Percentiles rank a stretch among this genome's conserved stretches.
Conservation (phyloP, 2,888 invertebrate genomes). For the Melolontha melolontha region DNA sequence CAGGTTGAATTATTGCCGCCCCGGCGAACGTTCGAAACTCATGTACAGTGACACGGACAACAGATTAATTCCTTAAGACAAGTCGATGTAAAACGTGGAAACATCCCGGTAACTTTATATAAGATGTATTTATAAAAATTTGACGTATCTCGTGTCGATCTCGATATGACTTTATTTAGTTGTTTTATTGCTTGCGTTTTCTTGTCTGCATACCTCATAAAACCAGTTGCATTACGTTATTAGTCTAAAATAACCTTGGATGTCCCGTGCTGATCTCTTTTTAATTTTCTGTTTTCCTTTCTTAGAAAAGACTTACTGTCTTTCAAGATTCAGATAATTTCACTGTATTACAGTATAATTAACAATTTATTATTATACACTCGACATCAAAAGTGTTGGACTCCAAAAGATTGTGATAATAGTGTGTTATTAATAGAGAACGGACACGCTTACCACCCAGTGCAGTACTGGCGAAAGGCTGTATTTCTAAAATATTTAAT, state of each 20-base stretch:
- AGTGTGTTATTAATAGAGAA: too few relatives aligned
- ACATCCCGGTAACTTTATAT: slow-evolving; percentile 37
- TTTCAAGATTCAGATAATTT: too few relatives aligned
- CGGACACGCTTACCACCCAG: too few relatives aligned
- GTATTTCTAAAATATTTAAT: too few relatives aligned
- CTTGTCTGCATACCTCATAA: background rate
- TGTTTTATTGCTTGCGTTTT: slow-evolving; percentile 16
- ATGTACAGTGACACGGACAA: slow-evolving; percentile 43
- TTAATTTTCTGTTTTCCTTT: background rate
- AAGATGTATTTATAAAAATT: slow-evolving; percentile 37
- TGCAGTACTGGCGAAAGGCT: too few relatives aligned
- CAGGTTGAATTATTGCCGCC: slow-evolving; percentile 40
- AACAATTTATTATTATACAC: too few relatives aligned
- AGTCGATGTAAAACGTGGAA: slow-evolving; percentile 35
- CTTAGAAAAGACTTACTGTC: slow-evolving; percentile 2
- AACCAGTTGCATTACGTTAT: slow-evolving; percentile 24
- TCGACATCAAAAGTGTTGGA: too few relatives aligned
- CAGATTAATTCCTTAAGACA: slow-evolving; percentile 41
- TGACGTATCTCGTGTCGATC: slow-evolving; percentile 41
- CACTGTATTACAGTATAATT: too few relatives aligned
- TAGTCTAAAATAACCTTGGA: slow-evolving; percentile 24
- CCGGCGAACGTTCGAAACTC: slow-evolving; percentile 34
- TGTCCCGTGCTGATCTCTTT: background rate
- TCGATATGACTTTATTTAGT: slow-evolving; percentile 38
- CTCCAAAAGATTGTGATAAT: too few relatives aligned